Evolutionary conservation across 2,797 vertebrate genomes (phyloP).

Genomic region (Arremon aurantiirostris): DNA sequence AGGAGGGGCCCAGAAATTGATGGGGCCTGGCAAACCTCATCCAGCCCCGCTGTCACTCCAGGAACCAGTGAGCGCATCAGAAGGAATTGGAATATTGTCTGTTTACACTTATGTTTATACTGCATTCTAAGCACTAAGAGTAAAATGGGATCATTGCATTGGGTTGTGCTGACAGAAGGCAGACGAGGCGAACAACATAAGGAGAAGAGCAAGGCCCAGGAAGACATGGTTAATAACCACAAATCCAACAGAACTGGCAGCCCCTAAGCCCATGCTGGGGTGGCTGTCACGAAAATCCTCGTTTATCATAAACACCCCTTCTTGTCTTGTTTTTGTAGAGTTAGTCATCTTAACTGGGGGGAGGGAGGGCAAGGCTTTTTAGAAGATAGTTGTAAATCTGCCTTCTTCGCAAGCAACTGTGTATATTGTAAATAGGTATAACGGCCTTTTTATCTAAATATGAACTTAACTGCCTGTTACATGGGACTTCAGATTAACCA

Average conservation of each 20-base stretch:
- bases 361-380: conserved; percentile 76
- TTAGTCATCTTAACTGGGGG: conserved; percentile 68
- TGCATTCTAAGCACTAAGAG: conserved; percentile 70
- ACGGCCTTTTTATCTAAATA: conserved; percentile 92
- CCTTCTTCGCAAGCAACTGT: conserved; percentile 82
- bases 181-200: neutral
- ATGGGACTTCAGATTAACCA: conserved; percentile 87
- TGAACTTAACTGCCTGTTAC: conserved; percentile 85
- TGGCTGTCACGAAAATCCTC: conserved; percentile 38
- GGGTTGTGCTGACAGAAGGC: neutral
- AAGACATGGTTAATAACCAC: neutral
- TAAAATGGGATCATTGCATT: conserved; percentile 73
- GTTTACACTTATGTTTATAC: conserved; percentile 71
- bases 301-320: conserved; percentile 28
- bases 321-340: conserved; percentile 76
- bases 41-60: neutral
- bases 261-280: neutral
- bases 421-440: conserved; percentile 94
- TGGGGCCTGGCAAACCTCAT: neutral
- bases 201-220: conserved; percentile 23
- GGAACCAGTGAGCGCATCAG: neutral
- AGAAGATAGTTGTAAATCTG: conserved; percentile 82
- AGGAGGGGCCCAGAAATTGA: conserved; percentile 87
- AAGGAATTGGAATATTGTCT: conserved; percentile 43
- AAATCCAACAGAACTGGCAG: neutral